Evolutionary conservation across 2,797 vertebrate genomes (phyloP).

Genomic region (Mus spretus): DNA sequence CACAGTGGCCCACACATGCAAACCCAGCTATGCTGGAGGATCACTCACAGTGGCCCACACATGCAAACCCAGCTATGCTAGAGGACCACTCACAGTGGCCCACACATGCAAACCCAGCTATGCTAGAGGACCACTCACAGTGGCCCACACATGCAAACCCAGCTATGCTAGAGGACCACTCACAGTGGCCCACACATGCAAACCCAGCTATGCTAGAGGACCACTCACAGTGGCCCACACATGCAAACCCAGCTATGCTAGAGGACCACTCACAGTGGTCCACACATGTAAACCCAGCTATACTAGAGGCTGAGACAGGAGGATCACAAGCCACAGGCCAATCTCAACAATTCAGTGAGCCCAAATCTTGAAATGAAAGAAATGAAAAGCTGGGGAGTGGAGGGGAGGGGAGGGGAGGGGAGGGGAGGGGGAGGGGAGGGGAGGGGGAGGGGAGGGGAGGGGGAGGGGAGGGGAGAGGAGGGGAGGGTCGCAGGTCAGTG

Average conservation of each 20-base stretch:
- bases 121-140: neutral
- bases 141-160: neutral
- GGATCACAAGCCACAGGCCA: neutral
- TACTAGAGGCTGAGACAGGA: neutral
- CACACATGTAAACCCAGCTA: neutral
- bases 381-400: neutral
- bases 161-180: neutral
- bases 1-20: neutral
- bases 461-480: neutral
- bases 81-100: neutral
- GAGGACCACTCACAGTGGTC: neutral
- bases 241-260: neutral
- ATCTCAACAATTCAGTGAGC: neutral
- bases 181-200: neutral
- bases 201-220: neutral
- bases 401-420: neutral
- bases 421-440: no score
- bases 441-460: neutral
- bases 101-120: neutral
- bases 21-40: neutral
- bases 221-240: neutral
- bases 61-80: neutral
- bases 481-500: neutral
- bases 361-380: neutral
- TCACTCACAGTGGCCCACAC: neutral